phyloP scores from a whole-genome alignment of 2,113 vertebrate genomes.

The Myotis brandtii region DNA sequence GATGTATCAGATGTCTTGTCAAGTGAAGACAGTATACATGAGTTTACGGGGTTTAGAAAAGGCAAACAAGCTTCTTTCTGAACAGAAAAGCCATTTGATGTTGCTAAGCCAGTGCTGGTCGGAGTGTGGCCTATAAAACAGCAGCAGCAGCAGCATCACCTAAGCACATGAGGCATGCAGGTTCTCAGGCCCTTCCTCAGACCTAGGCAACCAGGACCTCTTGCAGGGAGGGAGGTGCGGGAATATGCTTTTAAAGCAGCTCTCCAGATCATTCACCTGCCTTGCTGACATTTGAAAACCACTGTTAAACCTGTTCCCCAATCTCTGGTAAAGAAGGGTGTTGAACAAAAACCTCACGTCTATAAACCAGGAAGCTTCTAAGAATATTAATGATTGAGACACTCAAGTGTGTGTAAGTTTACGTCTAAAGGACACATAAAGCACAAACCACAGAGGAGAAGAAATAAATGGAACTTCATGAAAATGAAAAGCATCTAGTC shows the following conservation, averaged over 20 bases:
- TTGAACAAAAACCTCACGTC: neutral
- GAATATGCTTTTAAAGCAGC: neutral
- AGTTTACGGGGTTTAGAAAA: neutral
- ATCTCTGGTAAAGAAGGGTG: neutral
- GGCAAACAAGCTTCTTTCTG: neutral
- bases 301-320: neutral
- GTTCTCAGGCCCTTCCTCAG: neutral
- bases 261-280: neutral
- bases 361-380: neutral
- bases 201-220: neutral
- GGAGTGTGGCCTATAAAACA: neutral
- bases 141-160: rapidly evolving
- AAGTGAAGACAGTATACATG: neutral
- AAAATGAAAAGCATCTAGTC: neutral
- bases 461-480: neutral
- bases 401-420: neutral
- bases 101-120: neutral
- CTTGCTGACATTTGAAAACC: neutral
- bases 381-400: neutral
- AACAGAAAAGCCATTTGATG: neutral
- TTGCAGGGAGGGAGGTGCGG: rapidly evolving
- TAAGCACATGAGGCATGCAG: neutral
- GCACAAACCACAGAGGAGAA: neutral
- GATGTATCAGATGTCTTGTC: neutral
- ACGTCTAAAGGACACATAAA: neutral